These are phyloP conservation scores for Catamblyrhynchus diadema DNA, from an alignment of 2,797 vertebrate genomes.

Conservation along the genomic window DNA sequence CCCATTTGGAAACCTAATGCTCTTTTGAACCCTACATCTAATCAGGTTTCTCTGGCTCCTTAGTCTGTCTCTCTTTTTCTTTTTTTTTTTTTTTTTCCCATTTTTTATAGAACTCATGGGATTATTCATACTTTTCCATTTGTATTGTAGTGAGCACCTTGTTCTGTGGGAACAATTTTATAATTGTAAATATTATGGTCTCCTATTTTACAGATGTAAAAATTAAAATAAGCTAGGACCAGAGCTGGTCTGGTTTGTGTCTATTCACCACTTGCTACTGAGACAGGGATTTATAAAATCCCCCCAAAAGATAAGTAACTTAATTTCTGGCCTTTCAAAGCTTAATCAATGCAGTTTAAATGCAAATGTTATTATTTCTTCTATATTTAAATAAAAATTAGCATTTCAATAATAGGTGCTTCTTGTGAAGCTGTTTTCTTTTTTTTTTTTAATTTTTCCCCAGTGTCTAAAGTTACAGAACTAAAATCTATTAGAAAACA, in stretches of 20 bases:
- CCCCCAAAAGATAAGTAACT: background rate
- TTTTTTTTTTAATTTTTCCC: background rate
- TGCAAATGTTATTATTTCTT: slow-evolving; percentile 26
- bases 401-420: background rate
- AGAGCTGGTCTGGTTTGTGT: background rate
- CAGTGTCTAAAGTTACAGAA: background rate
- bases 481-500: background rate
- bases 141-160: background rate
- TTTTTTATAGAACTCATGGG: background rate
- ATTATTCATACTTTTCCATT: background rate
- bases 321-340: slow-evolving; percentile 19
- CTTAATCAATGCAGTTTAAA: background rate
- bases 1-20: background rate
- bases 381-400: slow-evolving; percentile 19
- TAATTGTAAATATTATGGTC: background rate
- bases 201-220: background rate
- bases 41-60: background rate
- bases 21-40: background rate
- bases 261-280: background rate
- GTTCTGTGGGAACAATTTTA: background rate
- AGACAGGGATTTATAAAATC: slow-evolving; percentile 34
- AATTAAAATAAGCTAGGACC: background rate
- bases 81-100: rapidly evolving
- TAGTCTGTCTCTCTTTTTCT: background rate
- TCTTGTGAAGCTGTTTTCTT: background rate